These are phyloP conservation scores for Rana temporaria DNA, from an alignment of 2,113 vertebrate species.

Conservation along the genomic window DNA sequence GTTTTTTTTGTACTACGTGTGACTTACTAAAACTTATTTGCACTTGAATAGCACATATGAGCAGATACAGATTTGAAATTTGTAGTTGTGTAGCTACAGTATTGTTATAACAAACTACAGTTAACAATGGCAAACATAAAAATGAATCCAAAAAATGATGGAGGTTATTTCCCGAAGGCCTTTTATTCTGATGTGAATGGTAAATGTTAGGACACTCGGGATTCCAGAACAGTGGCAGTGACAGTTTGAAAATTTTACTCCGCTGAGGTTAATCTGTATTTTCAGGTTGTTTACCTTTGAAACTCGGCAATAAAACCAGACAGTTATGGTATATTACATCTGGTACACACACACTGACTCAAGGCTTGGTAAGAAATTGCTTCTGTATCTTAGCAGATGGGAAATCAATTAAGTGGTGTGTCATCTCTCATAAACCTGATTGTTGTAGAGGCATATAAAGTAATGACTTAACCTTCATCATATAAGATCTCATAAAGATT, in stretches of 20 bases:
- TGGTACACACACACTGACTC: constrained; percentile 5
- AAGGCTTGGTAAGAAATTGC: neutral
- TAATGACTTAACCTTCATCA: constrained; percentile 34
- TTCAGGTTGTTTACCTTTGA: constrained; percentile 37
- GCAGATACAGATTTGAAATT: no score
- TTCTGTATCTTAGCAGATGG: constrained; percentile 18
- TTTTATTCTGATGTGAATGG: constrained; percentile 1
- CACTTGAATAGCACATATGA: no score
- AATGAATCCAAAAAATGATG: neutral
- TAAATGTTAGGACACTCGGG: constrained; percentile 33
- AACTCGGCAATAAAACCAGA: constrained; percentile 14
- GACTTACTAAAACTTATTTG: no score
- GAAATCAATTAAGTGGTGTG: constrained; percentile 36
- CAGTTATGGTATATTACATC: constrained; percentile 12
- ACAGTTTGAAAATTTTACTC: constrained; percentile 18
- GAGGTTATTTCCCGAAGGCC: neutral
- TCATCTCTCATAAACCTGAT: constrained; percentile 21
- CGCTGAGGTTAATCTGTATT: neutral
- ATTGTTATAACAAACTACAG: constrained; percentile 12
- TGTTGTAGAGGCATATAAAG: constrained; percentile 30
- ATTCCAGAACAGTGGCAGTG: constrained; percentile 3
- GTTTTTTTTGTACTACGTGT: no score
- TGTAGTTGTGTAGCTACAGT: neutral
- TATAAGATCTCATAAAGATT: constrained; percentile 41
- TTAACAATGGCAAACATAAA: neutral